These are phyloP conservation scores for Plotosus lineatus DNA, from an alignment of 2,113 vertebrate species.

Conservation along the genomic window DNA sequence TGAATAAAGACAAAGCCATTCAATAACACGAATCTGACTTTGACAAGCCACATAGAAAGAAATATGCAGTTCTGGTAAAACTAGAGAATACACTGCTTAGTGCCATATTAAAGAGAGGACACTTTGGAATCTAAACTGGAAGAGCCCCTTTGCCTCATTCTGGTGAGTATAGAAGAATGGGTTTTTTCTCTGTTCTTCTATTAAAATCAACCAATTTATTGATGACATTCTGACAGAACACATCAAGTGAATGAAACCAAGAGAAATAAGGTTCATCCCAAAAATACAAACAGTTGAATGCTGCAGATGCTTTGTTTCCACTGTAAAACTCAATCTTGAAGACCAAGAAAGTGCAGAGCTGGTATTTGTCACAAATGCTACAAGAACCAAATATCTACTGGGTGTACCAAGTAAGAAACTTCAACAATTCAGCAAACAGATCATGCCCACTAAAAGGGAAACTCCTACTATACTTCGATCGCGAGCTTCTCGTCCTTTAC, in stretches of 20 bases:
- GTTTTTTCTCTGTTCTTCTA: neutral
- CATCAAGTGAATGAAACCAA: neutral
- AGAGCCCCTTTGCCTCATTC: neutral
- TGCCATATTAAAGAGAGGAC: neutral
- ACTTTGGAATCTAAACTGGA: neutral
- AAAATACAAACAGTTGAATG: neutral
- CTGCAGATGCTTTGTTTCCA: neutral
- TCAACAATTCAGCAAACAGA: neutral
- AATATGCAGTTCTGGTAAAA: neutral
- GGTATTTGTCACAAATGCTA: neutral
- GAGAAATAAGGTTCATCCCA: neutral
- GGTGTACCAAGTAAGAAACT: neutral
- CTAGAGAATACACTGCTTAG: neutral
- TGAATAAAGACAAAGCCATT: neutral
- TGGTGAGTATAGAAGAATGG: neutral
- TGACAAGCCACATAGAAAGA: neutral
- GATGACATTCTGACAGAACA: neutral
- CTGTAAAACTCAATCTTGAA: neutral
- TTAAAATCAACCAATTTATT: neutral
- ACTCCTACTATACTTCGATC: neutral
- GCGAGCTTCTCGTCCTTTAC: conserved; percentile 3
- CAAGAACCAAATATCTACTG: neutral
- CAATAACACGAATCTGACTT: neutral
- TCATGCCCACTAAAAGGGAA: neutral
- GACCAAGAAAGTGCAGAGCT: neutral